phyloP scores from a whole-genome alignment of 1,140 invertebrate species.

The Drosophila melanica region DNA sequence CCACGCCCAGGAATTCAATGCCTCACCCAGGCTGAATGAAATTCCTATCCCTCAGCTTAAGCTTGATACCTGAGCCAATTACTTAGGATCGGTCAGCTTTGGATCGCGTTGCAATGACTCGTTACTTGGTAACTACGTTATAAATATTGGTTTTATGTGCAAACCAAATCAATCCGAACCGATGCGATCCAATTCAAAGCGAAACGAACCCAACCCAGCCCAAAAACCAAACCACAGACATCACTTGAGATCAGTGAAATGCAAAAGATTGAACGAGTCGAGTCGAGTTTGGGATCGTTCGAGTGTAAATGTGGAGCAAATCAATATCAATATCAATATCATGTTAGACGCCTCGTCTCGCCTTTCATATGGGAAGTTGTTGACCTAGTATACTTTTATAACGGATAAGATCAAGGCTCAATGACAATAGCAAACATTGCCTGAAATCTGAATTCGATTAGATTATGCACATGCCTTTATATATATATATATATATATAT shows the following conservation, averaged over 20 bases:
- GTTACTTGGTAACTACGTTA: slow-evolving; percentile 13
- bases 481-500: too few relatives aligned
- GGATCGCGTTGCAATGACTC: neutral
- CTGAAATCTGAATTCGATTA: slow-evolving; percentile 8
- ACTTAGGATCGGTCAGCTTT: slow-evolving; percentile 25
- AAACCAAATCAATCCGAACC: neutral
- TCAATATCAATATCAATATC: slow-evolving; percentile 70
- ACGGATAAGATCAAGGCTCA: slow-evolving; percentile 56
- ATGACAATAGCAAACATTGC: slow-evolving; percentile 21
- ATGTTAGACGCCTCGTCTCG: slow-evolving; percentile 33
- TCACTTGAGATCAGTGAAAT: slow-evolving; percentile 53
- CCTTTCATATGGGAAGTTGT: slow-evolving; percentile 54
- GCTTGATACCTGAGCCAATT: slow-evolving; percentile 22
- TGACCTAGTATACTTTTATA: slow-evolving; percentile 44
- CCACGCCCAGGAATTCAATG: slow-evolving; percentile 43
- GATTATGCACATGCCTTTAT: neutral
- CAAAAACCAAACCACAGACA: slow-evolving; percentile 59
- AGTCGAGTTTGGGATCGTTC: slow-evolving; percentile 30
- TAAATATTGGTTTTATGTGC: slow-evolving; percentile 13
- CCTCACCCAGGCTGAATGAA: slow-evolving; percentile 25
- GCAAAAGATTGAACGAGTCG: slow-evolving; percentile 33
- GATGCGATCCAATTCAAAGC: neutral
- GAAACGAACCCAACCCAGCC: slow-evolving; percentile 8
- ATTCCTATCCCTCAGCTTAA: slow-evolving; percentile 37
- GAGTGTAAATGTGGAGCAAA: slow-evolving; percentile 70